Evolutionary conservation across 1,140 invertebrate genomes (phyloP), one percentile per base, ranked within the genome.

Genomic region (Neodiprion virginianus): DNA sequence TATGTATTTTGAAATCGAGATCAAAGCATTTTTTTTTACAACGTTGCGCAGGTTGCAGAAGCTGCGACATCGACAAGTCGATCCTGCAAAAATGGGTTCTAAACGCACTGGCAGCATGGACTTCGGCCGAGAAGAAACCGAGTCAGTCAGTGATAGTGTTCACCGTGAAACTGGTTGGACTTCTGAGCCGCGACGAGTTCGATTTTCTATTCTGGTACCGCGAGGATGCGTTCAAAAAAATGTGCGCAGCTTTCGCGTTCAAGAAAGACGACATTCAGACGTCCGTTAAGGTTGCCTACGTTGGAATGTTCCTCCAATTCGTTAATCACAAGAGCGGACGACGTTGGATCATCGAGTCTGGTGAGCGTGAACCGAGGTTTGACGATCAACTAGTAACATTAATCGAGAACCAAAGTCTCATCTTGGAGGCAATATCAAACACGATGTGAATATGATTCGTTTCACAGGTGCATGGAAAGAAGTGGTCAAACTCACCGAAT

Each of bases 231-330:
- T 89, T 85, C 66, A 80, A 87, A 71, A 85, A 83, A 69, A 66
- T 89, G 1, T 84, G 85, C 11, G 69, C 71, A 73, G 76, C 84
- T 21, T 85, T 87, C 72, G 80, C 87, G 70, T 77, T 88, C 40
- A 73, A 78, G 48, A 76, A 80, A 67, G 73, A 84, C 47, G 28
- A 86, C 69, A 83, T 86, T 48, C 74, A 86, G 67, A 89, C 91
- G 0, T 91, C 90, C 1, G 81, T 92, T 14, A 93, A 92, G 81
- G 85, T 92, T 65, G 91, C 89, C n/a, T 90, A 90, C 48, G 88
- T 91, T n/a, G 87, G 87, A 17, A 87, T 93, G 74, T 83, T 93
- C 40, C 84, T 83, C 14, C 83, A 90, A 14, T 87, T 92, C 40
- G 84, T 90, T 49, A 79, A 81, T 9, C 91, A 93, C 78, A 80